Percentiles rank a stretch among this genome's conserved stretches.
phyloP scores from a whole-genome alignment of 2,888 invertebrate species.

The Mylabris sibirica region DNA sequence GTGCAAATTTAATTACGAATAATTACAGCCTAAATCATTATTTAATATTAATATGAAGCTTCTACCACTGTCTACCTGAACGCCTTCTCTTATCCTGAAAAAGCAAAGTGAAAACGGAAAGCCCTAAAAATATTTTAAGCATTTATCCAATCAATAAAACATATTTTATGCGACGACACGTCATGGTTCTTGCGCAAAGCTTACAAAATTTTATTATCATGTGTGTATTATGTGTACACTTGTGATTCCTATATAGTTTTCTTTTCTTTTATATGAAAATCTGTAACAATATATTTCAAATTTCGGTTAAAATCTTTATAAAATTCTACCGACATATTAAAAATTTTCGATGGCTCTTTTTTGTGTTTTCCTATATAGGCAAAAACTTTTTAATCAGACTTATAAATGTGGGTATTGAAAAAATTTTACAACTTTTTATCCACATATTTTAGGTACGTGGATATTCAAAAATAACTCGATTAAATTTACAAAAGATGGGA shows the following conservation, averaged over 20 bases:
- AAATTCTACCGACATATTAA: neutral
- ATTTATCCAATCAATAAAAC: slow-evolving; percentile 33
- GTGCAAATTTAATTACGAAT: slow-evolving; percentile 32
- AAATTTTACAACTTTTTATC: neutral
- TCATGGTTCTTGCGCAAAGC: slow-evolving; percentile 27
- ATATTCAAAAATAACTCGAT: neutral
- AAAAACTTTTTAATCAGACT: slow-evolving; percentile 3
- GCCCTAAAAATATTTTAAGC: slow-evolving; percentile 11
- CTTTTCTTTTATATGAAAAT: neutral
- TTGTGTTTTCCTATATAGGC: neutral
- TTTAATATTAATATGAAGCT: neutral
- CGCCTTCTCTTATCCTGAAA: neutral
- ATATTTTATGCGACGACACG: slow-evolving; percentile 33
- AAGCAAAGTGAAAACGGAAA: neutral
- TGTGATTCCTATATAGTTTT: neutral
- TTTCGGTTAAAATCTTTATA: neutral
- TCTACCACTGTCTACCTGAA: neutral
- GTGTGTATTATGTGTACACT: neutral
- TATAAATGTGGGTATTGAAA: too few relatives aligned
- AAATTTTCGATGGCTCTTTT: neutral
- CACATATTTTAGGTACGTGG: neutral
- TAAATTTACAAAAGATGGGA: neutral
- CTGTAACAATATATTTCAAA: neutral
- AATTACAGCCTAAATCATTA: slow-evolving; percentile 13
- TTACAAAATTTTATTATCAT: slow-evolving; percentile 21